Evolutionary conservation across 2,797 vertebrate species (phyloP).

Genomic region (Acanthurus leucopareius): DNA sequence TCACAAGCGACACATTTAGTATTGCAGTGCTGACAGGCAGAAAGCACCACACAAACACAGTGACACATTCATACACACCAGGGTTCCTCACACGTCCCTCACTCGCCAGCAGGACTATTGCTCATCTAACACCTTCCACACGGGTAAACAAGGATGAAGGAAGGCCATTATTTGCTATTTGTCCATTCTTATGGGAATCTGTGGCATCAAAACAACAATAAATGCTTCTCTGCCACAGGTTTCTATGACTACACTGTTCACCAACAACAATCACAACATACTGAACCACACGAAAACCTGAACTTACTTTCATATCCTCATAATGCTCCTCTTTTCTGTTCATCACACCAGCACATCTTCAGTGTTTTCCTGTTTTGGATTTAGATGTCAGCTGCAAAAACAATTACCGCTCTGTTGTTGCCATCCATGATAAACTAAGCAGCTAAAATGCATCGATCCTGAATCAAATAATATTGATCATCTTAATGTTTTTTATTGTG

Average conservation of each 20-base stretch:
- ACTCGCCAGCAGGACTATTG: constrained; percentile 11
- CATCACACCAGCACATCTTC: not conserved
- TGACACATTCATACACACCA: not conserved
- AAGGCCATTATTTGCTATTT: constrained; percentile 24
- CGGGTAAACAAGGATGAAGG: constrained; percentile 11
- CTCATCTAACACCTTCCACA: constrained; percentile 31
- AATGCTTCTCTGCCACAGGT: constrained; percentile 6
- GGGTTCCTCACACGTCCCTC: constrained; percentile 6
- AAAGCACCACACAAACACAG: not conserved
- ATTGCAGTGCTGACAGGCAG: too few relatives aligned
- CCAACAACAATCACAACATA: not conserved
- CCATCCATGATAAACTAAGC: constrained; percentile 44
- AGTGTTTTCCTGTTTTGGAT: constrained; percentile 1
- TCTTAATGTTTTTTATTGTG: constrained; percentile 24
- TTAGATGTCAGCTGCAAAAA: constrained; percentile 17
- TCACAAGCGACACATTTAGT: constrained; percentile 7
- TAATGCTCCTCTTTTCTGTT: not conserved
- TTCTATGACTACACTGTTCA: constrained; percentile 7
- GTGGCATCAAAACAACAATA: constrained; percentile 15
- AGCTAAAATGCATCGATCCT: constrained; percentile 38
- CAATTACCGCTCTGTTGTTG: constrained; percentile 16
- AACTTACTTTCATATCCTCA: not conserved
- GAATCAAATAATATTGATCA: constrained; percentile 45
- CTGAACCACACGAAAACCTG: too few relatives aligned
- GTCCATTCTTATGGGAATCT: not conserved